Percentiles rank a stretch among this genome's conserved stretches.
These are phyloP conservation scores for Paraplagusia blochii DNA, from an alignment of 2,113 vertebrate species.

Conservation along the genomic window DNA sequence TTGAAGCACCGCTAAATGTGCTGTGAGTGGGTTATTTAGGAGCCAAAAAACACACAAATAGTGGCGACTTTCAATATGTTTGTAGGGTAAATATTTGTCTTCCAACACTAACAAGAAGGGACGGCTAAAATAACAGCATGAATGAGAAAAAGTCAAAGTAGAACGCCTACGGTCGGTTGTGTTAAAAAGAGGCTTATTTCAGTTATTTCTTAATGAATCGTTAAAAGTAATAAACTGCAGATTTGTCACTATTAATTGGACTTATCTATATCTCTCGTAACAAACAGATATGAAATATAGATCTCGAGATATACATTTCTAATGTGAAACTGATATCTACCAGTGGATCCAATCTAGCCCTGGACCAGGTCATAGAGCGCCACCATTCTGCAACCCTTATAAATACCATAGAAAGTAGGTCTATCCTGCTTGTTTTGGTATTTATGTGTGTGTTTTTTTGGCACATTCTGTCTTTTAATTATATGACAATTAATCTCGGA, in stretches of 20 bases:
- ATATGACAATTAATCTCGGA: slow-evolving; percentile 90
- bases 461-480: slow-evolving; percentile 87
- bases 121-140: not conserved
- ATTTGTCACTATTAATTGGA: too few relatives aligned
- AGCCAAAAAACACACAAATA: not conserved
- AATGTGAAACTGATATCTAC: too few relatives aligned
- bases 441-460: slow-evolving; percentile 77
- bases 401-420: slow-evolving; percentile 59
- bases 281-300: too few relatives aligned
- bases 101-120: not conserved
- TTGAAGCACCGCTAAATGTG: not conserved
- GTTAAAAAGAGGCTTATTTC: too few relatives aligned
- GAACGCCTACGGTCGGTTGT: too few relatives aligned
- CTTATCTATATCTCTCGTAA: too few relatives aligned
- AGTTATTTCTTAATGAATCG: too few relatives aligned
- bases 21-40: slow-evolving; percentile 3
- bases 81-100: not conserved
- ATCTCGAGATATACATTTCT: too few relatives aligned
- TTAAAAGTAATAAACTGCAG: too few relatives aligned
- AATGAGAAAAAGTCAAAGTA: slow-evolving; percentile 19
- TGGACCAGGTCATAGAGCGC: not conserved
- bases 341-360: too few relatives aligned
- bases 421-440: slow-evolving; percentile 70
- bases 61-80: not conserved
- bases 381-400: slow-evolving; percentile 18